Conservation (phyloP, 2,797 vertebrate genomes). For the Sternotherus odoratus region DNA sequence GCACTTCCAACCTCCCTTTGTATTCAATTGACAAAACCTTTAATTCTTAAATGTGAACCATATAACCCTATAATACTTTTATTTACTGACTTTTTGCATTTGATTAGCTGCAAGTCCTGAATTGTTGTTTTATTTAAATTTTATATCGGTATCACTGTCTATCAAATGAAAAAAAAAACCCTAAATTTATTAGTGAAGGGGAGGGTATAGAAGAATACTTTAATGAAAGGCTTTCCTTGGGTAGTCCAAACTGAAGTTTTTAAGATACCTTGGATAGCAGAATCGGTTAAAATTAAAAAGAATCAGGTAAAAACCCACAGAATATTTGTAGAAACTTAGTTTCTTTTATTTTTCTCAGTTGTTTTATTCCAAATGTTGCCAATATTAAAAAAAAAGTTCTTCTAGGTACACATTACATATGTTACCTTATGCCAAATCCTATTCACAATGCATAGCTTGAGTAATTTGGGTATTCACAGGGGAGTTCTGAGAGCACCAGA, state of each 20-base stretch:
- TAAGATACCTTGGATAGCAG: accelerated
- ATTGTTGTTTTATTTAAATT: too few species aligned
- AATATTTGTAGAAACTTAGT: neutral
- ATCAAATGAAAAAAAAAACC: neutral
- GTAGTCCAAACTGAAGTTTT: neutral
- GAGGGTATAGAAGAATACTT: neutral
- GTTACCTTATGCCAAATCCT: neutral
- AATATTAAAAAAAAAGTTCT: neutral
- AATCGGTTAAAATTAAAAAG: neutral
- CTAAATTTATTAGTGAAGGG: neutral
- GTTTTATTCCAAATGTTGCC: neutral
- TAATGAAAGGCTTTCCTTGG: neutral
- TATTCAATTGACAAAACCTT: neutral
- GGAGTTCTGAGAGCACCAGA: neutral
- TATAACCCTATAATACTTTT: neutral
- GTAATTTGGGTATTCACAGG: neutral
- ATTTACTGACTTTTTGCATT: neutral
- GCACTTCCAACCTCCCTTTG: neutral
- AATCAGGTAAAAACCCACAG: neutral
- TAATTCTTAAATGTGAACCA: neutral
- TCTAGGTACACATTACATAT: neutral
- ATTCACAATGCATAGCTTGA: neutral
- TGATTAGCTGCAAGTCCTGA: neutral
- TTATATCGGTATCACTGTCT: neutral
- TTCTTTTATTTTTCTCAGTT: neutral